These are phyloP conservation scores for Sebastes goodei DNA, from an alignment of 2,797 vertebrate genomes.

Conservation along the genomic window DNA sequence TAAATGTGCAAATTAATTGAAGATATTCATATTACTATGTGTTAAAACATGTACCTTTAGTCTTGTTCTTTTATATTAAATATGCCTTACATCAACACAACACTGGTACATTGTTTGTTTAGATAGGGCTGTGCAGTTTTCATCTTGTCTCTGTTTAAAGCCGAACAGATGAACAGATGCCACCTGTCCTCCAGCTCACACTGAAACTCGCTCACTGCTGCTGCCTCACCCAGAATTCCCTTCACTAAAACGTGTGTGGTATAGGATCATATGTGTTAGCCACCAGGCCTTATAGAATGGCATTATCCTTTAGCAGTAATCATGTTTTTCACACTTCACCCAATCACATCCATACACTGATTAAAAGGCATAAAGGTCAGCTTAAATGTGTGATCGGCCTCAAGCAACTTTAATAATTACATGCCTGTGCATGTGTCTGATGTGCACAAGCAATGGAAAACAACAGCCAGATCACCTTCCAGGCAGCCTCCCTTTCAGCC, in stretches of 20 bases:
- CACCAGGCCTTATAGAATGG: constrained; percentile 24
- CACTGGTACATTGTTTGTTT: neutral
- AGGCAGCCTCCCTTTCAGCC: neutral
- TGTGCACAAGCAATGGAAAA: constrained; percentile 21
- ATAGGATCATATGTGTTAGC: constrained; percentile 13
- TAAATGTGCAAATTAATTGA: neutral
- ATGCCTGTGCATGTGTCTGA: constrained; percentile 25
- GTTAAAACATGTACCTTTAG: neutral
- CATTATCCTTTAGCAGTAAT: constrained; percentile 57
- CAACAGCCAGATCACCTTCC: constrained; percentile 28
- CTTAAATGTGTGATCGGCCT: constrained; percentile 58
- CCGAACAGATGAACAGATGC: neutral
- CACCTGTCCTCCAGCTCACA: neutral
- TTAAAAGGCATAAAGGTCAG: constrained; percentile 54
- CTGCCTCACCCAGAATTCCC: neutral
- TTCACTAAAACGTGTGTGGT: neutral
- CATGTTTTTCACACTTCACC: constrained; percentile 18
- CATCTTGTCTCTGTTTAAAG: neutral
- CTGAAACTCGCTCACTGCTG: neutral
- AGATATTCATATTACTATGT: neutral
- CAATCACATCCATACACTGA: constrained; percentile 48
- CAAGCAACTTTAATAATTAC: constrained; percentile 44
- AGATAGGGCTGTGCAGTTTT: neutral
- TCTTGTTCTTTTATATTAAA: neutral
- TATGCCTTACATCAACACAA: neutral